Evolutionary conservation across 2,113 vertebrate genomes (phyloP), one percentile per base, ranked within the genome.

Genomic region (Erythrocebus patas): DNA sequence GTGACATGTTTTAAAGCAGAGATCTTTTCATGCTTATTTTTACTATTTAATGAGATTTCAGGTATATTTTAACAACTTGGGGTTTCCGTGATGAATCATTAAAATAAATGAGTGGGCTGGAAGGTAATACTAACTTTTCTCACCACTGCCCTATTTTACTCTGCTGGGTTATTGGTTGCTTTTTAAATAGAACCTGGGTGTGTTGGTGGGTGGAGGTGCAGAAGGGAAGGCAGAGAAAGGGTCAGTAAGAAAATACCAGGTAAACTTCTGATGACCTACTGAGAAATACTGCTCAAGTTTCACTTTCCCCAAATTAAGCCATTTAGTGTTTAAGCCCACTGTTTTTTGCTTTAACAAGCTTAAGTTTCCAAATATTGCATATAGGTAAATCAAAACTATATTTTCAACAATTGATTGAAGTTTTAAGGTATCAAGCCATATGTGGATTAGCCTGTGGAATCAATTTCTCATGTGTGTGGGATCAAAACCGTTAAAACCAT

Each of bases 61-160:
- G 98, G 98, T 98, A 87, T 57, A 97, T 98, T 97, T 98, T 76
- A 89, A 95, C 87, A 95, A 59, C 43, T 27, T 23, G 98, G 99
- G 98, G 98, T 99, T 99, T 99, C 96, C 98, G 98, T 98, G 96
- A 89, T 86, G 98, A 99, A 95, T 99, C 98, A 99, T 95, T 96
- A 89, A 85, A 86, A 0, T 97, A 97, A 98, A 97, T 98, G 97
- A 98, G 99, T 99, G 98, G 98, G 98, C 93, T 98, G 97, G 97
- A 97, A 93, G 98, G 93, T 85, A 96, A 72, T 17, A 66, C 97
- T 98, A 98, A 98, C 96, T 99, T 98, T 98, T 98, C 98, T 98
- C 96, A 90, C 30, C 96, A 97, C 93, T 85, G 89, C 95, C 96
- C 97, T 97, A 38, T 97, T 97, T 98, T 97, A 83, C 86, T 95